These are phyloP conservation scores for Podarcis lilfordi DNA, from an alignment of 2,797 vertebrate genomes.

Conservation along the genomic window DNA sequence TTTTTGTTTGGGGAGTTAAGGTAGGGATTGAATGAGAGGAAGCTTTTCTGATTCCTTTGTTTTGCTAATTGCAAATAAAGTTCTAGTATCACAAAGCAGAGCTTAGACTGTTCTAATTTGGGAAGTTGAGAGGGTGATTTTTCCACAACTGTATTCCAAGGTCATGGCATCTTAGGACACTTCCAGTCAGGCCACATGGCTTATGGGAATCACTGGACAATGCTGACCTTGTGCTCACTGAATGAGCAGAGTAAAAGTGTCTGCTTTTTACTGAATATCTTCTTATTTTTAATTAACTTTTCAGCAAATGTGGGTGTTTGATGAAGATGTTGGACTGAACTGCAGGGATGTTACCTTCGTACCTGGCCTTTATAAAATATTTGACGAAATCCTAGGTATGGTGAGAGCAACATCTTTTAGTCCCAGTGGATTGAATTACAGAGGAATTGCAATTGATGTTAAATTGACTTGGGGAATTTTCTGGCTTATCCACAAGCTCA, in stretches of 20 bases:
- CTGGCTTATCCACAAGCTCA: background rate
- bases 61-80: background rate
- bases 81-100: background rate
- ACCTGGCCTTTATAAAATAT: conserved; percentile 98
- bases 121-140: background rate
- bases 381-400: conserved; percentile 97
- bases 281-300: conserved; percentile 46
- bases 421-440: background rate
- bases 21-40: background rate
- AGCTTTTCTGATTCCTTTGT: background rate
- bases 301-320: conserved; percentile 99
- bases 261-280: fast-evolving
- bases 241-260: background rate
- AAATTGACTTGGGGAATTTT: background rate
- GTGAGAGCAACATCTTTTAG: background rate
- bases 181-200: background rate
- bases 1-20: background rate
- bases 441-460: background rate
- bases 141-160: background rate
- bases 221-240: background rate
- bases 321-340: conserved; percentile 88
- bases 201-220: background rate
- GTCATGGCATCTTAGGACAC: background rate
- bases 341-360: conserved; percentile 94
- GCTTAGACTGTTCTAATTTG: background rate